These are phyloP conservation scores for Hymenopus coronatus DNA, from an alignment of 2,888 invertebrate genomes.

Conservation along the genomic window DNA sequence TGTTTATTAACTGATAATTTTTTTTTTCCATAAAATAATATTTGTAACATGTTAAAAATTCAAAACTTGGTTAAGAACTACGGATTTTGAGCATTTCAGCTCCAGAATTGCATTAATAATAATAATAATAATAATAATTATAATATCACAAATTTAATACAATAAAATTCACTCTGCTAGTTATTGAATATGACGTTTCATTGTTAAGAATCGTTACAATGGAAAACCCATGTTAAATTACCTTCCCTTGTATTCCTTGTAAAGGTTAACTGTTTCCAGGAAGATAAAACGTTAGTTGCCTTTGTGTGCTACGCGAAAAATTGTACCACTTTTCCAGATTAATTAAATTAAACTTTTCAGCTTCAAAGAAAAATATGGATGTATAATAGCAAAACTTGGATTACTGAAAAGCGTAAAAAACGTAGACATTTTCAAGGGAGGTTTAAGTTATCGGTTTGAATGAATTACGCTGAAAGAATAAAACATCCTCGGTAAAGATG, in stretches of 20 bases:
- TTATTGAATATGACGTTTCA: too few species aligned
- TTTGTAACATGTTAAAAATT: too few species aligned
- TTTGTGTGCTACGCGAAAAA: background rate
- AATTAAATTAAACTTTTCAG: background rate
- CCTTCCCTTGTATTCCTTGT: background rate
- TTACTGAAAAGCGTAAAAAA: background rate
- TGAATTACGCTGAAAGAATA: background rate
- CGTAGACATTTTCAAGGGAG: background rate
- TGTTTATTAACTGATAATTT: too few species aligned
- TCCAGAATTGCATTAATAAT: too few species aligned
- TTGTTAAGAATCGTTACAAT: too few species aligned
- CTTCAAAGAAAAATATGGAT: background rate
- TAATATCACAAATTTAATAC: too few species aligned
- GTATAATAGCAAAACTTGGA: background rate
- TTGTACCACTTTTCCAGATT: background rate
- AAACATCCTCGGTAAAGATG: background rate
- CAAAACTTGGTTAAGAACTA: too few species aligned
- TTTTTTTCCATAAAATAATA: too few species aligned
- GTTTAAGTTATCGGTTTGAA: background rate
- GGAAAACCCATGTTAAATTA: background rate
- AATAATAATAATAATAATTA: too few species aligned
- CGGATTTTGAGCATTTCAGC: too few species aligned
- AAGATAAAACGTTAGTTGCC: background rate
- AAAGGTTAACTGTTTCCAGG: background rate
- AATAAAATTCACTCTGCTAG: too few species aligned